These are phyloP conservation scores for Cygnus buccinator DNA, from an alignment of 2,113 vertebrate genomes.

Conservation along the genomic window DNA sequence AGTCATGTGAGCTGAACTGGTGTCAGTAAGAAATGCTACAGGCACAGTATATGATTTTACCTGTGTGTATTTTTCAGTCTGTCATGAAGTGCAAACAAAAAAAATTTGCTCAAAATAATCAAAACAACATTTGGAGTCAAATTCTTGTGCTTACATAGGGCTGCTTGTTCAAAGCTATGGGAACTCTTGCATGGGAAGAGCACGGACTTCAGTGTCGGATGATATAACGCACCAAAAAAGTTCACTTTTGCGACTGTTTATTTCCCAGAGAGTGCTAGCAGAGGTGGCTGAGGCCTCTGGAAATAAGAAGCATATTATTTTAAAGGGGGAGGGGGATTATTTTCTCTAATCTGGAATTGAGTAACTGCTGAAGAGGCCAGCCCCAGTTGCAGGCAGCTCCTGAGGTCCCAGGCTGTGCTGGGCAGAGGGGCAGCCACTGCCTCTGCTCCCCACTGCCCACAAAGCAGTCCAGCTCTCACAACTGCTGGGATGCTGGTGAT, in stretches of 20 bases:
- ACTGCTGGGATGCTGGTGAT: no score
- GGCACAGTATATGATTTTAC: background rate
- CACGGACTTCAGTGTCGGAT: background rate
- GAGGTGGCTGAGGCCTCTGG: background rate
- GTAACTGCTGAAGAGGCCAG: background rate
- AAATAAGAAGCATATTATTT: background rate
- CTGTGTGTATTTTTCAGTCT: background rate
- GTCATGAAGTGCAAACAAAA: background rate
- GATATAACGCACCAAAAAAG: background rate
- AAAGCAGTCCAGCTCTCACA: background rate
- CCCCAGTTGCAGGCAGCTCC: background rate
- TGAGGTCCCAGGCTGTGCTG: background rate
- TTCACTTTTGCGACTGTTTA: background rate
- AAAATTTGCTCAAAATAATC: background rate
- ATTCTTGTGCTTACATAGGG: background rate
- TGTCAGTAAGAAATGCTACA: background rate
- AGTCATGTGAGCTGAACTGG: background rate
- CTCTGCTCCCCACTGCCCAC: background rate
- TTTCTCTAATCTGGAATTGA: background rate
- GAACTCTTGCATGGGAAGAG: background rate
- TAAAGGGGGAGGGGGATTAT: background rate
- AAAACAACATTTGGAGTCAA: background rate
- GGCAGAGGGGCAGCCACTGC: background rate
- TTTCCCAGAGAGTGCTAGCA: background rate
- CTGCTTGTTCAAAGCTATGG: background rate